phyloP scores from a whole-genome alignment of 2,888 invertebrate genomes.

The Megalurothrips usitatus region DNA sequence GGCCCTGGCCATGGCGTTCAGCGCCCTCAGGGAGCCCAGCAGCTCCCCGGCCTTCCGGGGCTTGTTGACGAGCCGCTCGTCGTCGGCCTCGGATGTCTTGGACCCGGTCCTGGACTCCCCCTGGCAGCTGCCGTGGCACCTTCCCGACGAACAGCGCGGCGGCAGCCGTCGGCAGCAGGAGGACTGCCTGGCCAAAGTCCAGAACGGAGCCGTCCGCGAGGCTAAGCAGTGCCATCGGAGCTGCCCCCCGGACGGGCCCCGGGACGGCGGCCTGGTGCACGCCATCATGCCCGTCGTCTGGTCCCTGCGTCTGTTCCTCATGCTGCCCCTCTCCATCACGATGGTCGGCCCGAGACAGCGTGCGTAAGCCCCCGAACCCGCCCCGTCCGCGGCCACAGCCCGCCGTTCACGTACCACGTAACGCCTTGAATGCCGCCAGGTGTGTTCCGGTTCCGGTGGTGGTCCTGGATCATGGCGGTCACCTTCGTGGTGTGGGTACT shows the following conservation, averaged over 20 bases:
- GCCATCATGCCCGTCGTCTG: neutral
- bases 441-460: neutral
- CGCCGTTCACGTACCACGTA: too few relatives aligned
- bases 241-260: neutral
- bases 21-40: too few relatives aligned
- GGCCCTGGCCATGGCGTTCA: too few relatives aligned
- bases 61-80: too few relatives aligned
- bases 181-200: too few relatives aligned
- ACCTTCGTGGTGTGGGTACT: neutral
- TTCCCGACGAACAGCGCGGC: too few relatives aligned
- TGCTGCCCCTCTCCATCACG: neutral
- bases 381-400: neutral
- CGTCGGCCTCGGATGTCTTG: too few relatives aligned
- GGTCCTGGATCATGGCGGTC: neutral
- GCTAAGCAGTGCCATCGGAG: neutral
- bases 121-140: too few relatives aligned
- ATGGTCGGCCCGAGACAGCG: neutral
- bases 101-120: too few relatives aligned
- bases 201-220: too few relatives aligned
- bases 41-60: too few relatives aligned
- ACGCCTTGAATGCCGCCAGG: neutral
- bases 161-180: too few relatives aligned
- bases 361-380: neutral
- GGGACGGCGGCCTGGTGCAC: neutral
- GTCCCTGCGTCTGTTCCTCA: neutral